Evolutionary conservation across 2,113 vertebrate genomes (phyloP), one percentile per base, ranked within the genome.

Genomic region (Ovibos moschatus): DNA sequence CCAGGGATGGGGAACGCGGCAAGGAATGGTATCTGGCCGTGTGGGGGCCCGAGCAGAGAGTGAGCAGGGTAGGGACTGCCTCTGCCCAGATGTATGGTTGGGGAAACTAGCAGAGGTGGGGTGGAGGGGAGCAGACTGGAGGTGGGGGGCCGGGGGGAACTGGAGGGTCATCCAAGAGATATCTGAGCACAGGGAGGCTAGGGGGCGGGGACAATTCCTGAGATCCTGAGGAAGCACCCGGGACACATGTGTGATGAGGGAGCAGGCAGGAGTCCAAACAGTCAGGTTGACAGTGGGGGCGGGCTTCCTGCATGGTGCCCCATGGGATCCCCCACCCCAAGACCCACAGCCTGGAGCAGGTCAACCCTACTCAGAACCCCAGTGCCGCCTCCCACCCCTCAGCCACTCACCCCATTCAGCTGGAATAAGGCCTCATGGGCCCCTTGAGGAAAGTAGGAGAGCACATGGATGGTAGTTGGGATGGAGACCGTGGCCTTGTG

Each of bases 371-470:
- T 47, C 57, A 64, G 47, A 83, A 17, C 50, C 36, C 33, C 51
- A 4, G 17, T 2, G 9, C 64, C 9, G 3, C 27, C 21, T 43
- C 91, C 91, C 13, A 30, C 1, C n/a, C 43, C 51, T 67, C 9
- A 3, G 28, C 19, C 53, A 83, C 98, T 97, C 81, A 99, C 99
- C n/a, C 2, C 10, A 0, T 97, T 36, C 0, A 99, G 0, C n/a
- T 92, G 94, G 11, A 99, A 98, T 50, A 99, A 98, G 7, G 51
- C 21, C 15, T 87, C 87, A 8, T 96, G 94, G 6, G 50, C 10
- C 3, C 88, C 89, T 2, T 40, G 30, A 2, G 94, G 62, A 45
- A 6, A 58, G 2, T 28, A 64, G 28, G 62, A 43, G 1, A 89
- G 0, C 3, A 98, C 0, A 0, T 94, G 95, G 0, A 98, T 8